Conservation (phyloP, 2,888 invertebrate species). For the Colletes collaris region DNA sequence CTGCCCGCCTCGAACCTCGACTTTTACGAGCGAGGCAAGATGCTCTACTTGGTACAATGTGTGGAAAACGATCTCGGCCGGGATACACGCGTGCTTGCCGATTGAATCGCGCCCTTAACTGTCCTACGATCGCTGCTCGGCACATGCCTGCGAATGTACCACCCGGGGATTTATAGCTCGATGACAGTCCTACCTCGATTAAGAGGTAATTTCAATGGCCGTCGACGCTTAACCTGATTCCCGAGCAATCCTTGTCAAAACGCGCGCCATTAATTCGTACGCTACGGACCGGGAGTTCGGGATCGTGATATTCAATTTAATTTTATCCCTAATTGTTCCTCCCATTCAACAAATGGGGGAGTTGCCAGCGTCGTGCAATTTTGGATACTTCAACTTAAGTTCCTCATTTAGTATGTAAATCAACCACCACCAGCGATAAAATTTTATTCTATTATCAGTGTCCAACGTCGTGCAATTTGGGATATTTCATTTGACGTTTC, state of each 20-base stretch:
- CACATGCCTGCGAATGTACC: constrained; percentile 32
- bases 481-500: no score
- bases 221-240: constrained; percentile 38
- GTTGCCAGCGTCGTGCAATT: no score
- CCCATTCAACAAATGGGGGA: no score
- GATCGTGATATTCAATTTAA: not conserved
- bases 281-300: not conserved
- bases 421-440: no score
- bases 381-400: no score
- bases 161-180: constrained; percentile 47
- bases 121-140: constrained; percentile 63
- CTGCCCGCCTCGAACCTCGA: constrained; percentile 42
- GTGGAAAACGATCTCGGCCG: not conserved
- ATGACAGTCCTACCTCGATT: constrained; percentile 49
- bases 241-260: constrained; percentile 1
- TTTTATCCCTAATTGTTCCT: no score
- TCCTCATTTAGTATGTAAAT: no score
- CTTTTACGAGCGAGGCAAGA: constrained; percentile 54
- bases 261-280: constrained; percentile 12
- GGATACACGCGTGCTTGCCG: constrained; percentile 36
- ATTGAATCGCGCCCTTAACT: constrained; percentile 71
- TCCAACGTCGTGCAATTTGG: no score
- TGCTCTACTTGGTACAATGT: constrained; percentile 8
- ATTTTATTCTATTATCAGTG: no score
- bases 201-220: constrained; percentile 38